A percentile compares a stretch with the other conserved stretches of the same genome.
Conservation (phyloP, 1,140 invertebrate genomes). For the Micrasema longulum region DNA sequence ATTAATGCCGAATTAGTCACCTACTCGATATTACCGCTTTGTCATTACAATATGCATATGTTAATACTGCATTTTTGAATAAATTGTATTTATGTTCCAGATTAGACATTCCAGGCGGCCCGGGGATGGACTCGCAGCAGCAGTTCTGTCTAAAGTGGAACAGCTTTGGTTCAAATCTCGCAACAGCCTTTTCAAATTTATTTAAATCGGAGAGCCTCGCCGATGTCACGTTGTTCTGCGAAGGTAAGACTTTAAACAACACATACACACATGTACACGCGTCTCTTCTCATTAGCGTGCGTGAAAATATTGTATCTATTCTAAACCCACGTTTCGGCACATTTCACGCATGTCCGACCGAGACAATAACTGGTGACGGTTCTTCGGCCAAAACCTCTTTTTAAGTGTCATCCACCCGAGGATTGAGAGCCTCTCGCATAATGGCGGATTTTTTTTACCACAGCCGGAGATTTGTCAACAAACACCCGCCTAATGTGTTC, state of each 20-base stretch:
- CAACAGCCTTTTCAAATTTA: slow-evolving; percentile 87
- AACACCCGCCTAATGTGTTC: slow-evolving; percentile 41
- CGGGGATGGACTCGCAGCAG: slow-evolving; percentile 86
- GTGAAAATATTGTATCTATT: background rate
- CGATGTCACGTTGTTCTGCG: slow-evolving; percentile 90
- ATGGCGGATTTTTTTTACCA: slow-evolving; percentile 32
- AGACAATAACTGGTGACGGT: slow-evolving; percentile 14
- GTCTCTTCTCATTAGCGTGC: background rate
- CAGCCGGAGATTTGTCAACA: slow-evolving; percentile 36
- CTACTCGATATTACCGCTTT: too few relatives aligned
- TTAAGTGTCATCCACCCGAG: slow-evolving; percentile 7
- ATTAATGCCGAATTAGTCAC: too few relatives aligned
- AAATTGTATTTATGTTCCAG: slow-evolving; percentile 60
- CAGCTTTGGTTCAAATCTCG: slow-evolving; percentile 89
- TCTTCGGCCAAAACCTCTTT: background rate
- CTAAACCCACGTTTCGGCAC: slow-evolving; percentile 5
- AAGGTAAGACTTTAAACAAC: slow-evolving; percentile 74
- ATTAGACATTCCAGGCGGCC: slow-evolving; percentile 70
- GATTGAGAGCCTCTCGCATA: background rate
- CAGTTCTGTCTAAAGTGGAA: slow-evolving; percentile 94
- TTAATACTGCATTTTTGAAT: too few relatives aligned
- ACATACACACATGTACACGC: background rate
- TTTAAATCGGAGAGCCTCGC: slow-evolving; percentile 91
- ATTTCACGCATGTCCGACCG: slow-evolving; percentile 4
- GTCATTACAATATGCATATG: too few relatives aligned